Evolutionary conservation across 2,113 vertebrate genomes (phyloP).

Genomic region (Dromaius novaehollandiae): DNA sequence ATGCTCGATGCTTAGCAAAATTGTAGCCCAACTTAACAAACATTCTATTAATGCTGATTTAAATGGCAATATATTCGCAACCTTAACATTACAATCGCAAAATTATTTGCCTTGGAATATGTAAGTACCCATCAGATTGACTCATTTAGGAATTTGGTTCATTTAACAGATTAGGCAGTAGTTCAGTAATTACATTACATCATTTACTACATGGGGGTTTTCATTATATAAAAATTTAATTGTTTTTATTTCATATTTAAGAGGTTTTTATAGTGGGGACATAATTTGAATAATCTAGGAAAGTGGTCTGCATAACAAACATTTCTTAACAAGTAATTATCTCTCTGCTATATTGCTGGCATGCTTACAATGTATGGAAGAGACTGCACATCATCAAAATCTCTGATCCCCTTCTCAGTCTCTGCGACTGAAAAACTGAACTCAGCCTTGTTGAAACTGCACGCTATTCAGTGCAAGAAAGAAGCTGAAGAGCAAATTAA

Average conservation of each 20-base stretch:
- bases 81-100: background rate
- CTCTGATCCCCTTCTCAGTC: background rate
- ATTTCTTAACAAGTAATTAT: slow-evolving; percentile 56
- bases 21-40: background rate
- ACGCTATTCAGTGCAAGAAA: background rate
- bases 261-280: background rate
- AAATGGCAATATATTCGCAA: background rate
- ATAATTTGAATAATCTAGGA: slow-evolving; percentile 36
- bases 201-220: background rate
- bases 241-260: background rate
- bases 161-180: slow-evolving; percentile 8
- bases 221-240: background rate
- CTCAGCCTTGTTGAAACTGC: slow-evolving; percentile 1
- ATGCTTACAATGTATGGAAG: background rate
- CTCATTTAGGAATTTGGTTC: background rate
- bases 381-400: background rate
- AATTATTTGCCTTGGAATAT: background rate
- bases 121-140: background rate
- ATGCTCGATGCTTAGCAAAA: background rate
- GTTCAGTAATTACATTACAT: background rate
- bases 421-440: background rate
- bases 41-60: background rate
- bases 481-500: slow-evolving; percentile 18
- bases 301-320: slow-evolving; percentile 31
- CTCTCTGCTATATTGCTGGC: slow-evolving; percentile 13